phyloP scores from a whole-genome alignment of 2,797 vertebrate genomes.

The Labeo calbasu region DNA sequence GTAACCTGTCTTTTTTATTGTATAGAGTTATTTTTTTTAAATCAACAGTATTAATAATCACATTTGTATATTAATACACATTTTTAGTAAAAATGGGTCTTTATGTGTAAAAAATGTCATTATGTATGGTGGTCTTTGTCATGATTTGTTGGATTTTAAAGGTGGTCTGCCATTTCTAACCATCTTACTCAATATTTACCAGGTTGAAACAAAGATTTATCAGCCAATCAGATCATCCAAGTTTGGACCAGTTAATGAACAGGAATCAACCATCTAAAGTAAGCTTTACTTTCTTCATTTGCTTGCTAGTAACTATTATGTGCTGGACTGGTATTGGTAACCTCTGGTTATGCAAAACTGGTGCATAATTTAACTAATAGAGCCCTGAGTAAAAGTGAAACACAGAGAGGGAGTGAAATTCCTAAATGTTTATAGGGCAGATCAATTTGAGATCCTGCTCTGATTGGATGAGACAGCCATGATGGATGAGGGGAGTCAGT shows the following conservation, averaged over 20 bases:
- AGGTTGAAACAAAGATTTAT: background rate
- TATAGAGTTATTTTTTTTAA: too few relatives aligned
- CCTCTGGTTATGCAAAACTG: constrained; percentile 8
- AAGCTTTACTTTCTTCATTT: background rate
- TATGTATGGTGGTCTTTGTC: too few relatives aligned
- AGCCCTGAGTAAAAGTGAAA: background rate
- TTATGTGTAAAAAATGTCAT: too few relatives aligned
- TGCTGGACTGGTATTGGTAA: background rate
- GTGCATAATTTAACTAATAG: background rate
- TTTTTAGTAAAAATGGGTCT: too few relatives aligned
- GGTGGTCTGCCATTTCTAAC: too few relatives aligned
- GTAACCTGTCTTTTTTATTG: too few relatives aligned
- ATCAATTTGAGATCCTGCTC: constrained; percentile 63
- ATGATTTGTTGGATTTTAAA: background rate
- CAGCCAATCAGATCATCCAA: background rate
- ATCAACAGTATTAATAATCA: too few relatives aligned
- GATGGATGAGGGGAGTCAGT: constrained; percentile 78
- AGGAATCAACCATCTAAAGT: background rate
- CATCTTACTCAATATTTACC: background rate
- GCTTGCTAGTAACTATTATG: background rate
- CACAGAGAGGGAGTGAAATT: constrained; percentile 1
- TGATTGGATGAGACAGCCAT: constrained; percentile 67
- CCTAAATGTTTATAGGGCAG: constrained; percentile 57
- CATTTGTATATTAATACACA: too few relatives aligned
- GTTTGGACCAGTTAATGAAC: too few relatives aligned